These are phyloP conservation scores for Phacellophora camtschatica DNA, from an alignment of 30 jellyfish, hydroid and myxozoan genomes.

Conservation along the genomic window DNA sequence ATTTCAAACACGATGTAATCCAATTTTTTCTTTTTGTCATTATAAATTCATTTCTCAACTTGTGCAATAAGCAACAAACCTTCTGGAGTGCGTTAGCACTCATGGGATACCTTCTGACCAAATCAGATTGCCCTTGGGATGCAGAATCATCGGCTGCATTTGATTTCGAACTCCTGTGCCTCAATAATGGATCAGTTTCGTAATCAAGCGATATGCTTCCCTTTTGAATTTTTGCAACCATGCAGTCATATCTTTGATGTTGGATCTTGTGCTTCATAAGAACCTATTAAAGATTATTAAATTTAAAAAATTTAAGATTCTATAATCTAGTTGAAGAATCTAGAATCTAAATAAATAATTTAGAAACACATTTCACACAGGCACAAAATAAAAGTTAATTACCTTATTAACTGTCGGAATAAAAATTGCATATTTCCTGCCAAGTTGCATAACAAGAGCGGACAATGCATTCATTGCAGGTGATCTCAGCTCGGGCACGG, in stretches of 20 bases:
- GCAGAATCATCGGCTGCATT: slow-evolving; percentile 63
- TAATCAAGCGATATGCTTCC: slow-evolving; percentile 81
- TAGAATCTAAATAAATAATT: neutral
- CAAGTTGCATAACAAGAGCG: slow-evolving; percentile 92
- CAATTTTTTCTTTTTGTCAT: too few species aligned
- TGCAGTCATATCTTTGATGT: slow-evolving; percentile 86
- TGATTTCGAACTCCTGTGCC: slow-evolving; percentile 60
- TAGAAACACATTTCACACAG: too few species aligned
- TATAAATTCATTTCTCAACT: too few species aligned
- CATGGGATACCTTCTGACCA: slow-evolving; percentile 74
- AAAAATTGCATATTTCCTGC: slow-evolving; percentile 74
- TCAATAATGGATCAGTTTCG: slow-evolving; percentile 82
- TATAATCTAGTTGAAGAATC: too few species aligned
- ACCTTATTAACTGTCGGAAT: slow-evolving; percentile 90
- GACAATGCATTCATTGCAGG: slow-evolving; percentile 86
- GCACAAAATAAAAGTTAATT: too few species aligned
- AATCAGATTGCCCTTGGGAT: slow-evolving; percentile 63
- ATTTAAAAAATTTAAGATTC: too few species aligned
- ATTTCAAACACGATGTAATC: too few species aligned
- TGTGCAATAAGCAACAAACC: too few species aligned
- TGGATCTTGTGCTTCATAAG: slow-evolving; percentile 82
- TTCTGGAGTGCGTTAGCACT: slow-evolving; percentile 83
- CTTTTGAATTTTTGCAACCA: slow-evolving; percentile 84
- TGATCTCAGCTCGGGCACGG: slow-evolving; percentile 80
- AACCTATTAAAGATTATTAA: too few species aligned